Evolutionary conservation across 2,797 vertebrate genomes (phyloP), one percentile per base, ranked within the genome.

Genomic region (Melopsittacus undulatus): DNA sequence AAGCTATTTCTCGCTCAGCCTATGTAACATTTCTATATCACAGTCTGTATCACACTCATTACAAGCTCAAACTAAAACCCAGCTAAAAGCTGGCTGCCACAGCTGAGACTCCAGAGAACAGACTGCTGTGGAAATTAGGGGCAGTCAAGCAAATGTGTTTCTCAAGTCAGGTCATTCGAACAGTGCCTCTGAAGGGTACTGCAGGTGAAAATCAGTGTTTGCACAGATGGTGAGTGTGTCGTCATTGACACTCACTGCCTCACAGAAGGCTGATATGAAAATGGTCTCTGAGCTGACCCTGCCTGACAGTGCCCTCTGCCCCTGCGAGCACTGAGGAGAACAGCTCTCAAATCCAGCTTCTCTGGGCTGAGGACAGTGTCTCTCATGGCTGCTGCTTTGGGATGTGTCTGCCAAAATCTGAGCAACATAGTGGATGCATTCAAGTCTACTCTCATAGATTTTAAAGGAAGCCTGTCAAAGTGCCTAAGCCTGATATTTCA

Each of bases 401-500:
- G 69, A 93, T 64, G 69, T 86, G 20, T 70, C 94, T 87, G 91
- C 85, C 85, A 94, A 82, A 92, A 94, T 94, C 77, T 77, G 70
- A 70, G 83, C 3, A 3, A 54, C 0, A 0, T 45, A 42, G 59
- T 76, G 42, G 67, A 74, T 84, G 83, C 68, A 22, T 79, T 94
- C 61, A 87, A 91, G 74, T 87, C 85, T 48, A 23, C 67, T 92
- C 74, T 82, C 52, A 76, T 2, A 52, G 87, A 87, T 91, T 92
- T 88, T 90, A 84, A 94, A 94, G 63, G 68, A 95, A 90, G 68
- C 77, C 77, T 94, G 91, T 94, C 92, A 90, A 90, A 94, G 52
- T 87, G 74, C 24, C 81, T 89, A 40, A 90, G 16, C 51, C 48
- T 96, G 78, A 68, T 67, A 75, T 69, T 91, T 96, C 57, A 78